phyloP scores from a whole-genome alignment of 2,888 invertebrate genomes.

The Podabrus alpinus region DNA sequence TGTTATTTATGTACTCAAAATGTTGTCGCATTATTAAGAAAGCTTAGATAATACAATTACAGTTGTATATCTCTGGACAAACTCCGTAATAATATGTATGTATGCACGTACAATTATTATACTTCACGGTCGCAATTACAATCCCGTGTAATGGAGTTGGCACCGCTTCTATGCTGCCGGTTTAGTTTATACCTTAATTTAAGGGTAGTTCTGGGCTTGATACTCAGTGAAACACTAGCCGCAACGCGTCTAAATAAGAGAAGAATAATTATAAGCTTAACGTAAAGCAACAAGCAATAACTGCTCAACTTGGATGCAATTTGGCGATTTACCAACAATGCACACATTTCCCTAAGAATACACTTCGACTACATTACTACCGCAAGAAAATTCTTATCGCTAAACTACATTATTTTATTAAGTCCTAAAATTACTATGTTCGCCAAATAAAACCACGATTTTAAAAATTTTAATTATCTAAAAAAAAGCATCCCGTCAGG shows the following conservation, averaged over 20 bases:
- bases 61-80: constrained; percentile 18
- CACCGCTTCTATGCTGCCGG: constrained; percentile 26
- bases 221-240: constrained; percentile 17
- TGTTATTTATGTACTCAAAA: not conserved
- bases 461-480: not conserved
- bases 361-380: not conserved
- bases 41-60: constrained; percentile 18
- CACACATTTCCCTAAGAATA: not conserved
- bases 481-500: not conserved
- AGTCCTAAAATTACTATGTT: not conserved
- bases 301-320: constrained; percentile 10
- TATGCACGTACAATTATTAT: constrained; percentile 30
- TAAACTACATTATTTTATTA: not conserved
- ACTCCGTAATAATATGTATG: constrained; percentile 21
- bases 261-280: constrained; percentile 28
- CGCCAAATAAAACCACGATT: not conserved
- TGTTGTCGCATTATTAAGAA: not conserved
- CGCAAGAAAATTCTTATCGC: not conserved
- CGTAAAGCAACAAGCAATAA: constrained; percentile 29
- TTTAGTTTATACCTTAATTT: constrained; percentile 30
- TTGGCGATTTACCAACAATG: constrained; percentile 19
- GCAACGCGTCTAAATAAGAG: constrained; percentile 22
- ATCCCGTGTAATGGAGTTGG: constrained; percentile 35
- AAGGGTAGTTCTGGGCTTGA: constrained; percentile 16
- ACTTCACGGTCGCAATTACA: constrained; percentile 33